Conservation (phyloP, 2,113 vertebrate genomes). For the Prochilodus magdalenae region DNA sequence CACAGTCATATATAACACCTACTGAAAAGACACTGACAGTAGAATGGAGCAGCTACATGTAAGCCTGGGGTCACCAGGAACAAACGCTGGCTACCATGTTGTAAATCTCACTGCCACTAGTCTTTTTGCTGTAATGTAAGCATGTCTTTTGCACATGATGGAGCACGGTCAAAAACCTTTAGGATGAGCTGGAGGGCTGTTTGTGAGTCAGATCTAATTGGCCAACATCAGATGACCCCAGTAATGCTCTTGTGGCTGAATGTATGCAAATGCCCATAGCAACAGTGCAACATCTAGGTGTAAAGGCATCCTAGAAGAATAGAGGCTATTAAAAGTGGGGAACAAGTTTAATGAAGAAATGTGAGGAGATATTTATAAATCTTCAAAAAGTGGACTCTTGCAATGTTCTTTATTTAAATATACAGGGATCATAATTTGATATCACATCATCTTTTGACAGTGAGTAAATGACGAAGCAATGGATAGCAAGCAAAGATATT, state of each 20-base stretch:
- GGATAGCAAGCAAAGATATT: no score
- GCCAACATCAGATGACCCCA: no score
- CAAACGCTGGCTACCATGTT: neutral
- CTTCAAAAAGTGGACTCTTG: no score
- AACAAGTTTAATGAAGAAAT: neutral
- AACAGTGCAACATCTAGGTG: neutral
- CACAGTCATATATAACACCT: neutral
- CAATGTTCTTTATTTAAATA: no score
- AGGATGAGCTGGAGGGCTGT: neutral
- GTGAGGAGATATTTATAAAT: no score
- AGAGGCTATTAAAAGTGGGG: neutral
- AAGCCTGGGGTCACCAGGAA: neutral
- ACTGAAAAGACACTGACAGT: neutral
- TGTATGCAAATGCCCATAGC: neutral
- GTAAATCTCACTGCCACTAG: neutral
- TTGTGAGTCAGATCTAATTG: no score
- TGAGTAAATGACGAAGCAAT: no score
- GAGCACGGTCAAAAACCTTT: neutral
- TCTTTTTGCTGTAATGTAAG: neutral
- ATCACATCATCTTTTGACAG: no score
- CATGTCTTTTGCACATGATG: neutral
- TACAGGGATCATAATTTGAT: conserved; percentile 2
- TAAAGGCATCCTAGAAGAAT: neutral
- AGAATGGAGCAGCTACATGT: neutral
- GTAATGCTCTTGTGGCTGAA: neutral